phyloP scores from a whole-genome alignment of 1,140 invertebrate genomes.

The Caenorhabditis latens region DNA sequence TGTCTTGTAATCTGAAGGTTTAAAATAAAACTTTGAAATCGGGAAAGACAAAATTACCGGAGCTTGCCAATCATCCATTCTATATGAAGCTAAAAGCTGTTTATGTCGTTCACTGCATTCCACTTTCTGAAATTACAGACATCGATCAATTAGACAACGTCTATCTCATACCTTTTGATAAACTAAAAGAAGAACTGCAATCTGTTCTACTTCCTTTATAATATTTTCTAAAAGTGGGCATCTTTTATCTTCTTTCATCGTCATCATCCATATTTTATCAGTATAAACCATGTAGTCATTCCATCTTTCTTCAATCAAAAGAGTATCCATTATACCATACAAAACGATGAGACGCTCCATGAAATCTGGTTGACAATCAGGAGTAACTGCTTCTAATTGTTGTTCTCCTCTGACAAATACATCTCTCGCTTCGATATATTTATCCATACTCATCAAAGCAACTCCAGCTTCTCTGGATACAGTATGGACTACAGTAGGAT shows the following conservation, averaged over 20 bases:
- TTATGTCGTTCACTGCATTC: conserved; percentile 37
- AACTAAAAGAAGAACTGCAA: background rate
- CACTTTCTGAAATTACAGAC: background rate
- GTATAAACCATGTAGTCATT: conserved; percentile 47
- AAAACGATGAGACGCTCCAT: conserved; percentile 2
- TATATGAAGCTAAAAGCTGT: background rate
- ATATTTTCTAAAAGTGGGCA: background rate
- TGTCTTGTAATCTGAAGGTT: background rate
- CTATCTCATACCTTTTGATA: conserved; percentile 1
- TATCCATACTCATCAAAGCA: conserved; percentile 14
- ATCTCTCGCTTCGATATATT: conserved; percentile 4
- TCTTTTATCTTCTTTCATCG: conserved; percentile 26
- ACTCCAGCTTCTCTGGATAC: conserved; percentile 14
- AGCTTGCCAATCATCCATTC: conserved; percentile 41
- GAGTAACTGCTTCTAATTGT: background rate
- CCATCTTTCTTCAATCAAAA: conserved; percentile 37
- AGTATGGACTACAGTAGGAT: conserved; percentile 18
- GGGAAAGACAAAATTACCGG: background rate
- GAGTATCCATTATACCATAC: conserved; percentile 6
- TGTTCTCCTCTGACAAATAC: background rate
- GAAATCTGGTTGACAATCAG: background rate
- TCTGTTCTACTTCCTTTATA: conserved; percentile 20
- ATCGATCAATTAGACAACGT: background rate
- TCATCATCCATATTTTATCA: conserved; percentile 49
- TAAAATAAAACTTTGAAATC: background rate